phyloP scores from a whole-genome alignment of 2,888 invertebrate genomes.

The Allolobophora icterica region DNA sequence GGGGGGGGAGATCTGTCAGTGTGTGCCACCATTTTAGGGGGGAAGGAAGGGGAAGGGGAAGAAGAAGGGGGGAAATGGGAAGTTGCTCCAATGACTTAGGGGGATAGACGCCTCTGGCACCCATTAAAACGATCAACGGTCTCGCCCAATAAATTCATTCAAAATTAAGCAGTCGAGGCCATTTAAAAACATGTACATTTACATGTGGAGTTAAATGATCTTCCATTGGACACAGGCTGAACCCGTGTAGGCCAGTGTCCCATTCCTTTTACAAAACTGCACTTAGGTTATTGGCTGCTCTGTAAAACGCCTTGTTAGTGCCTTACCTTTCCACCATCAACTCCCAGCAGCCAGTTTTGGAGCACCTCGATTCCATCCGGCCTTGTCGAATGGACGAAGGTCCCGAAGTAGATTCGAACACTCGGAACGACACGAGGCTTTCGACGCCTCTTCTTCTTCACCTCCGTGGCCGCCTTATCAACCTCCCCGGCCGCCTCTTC shows the following conservation, averaged over 20 bases:
- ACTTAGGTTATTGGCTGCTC: neutral
- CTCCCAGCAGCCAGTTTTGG: constrained; percentile 32
- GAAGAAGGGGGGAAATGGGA: too few species aligned
- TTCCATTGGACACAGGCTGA: too few species aligned
- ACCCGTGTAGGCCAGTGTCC: neutral
- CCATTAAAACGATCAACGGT: too few species aligned
- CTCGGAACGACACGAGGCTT: constrained; percentile 9
- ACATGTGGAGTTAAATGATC: too few species aligned
- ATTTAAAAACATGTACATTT: too few species aligned
- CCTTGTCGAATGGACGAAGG: constrained; percentile 27
- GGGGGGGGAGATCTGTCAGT: too few species aligned
- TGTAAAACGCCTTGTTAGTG: neutral
- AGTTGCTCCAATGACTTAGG: too few species aligned
- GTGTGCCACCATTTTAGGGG: too few species aligned
- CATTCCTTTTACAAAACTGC: neutral
- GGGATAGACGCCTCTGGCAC: too few species aligned
- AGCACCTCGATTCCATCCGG: constrained; percentile 18
- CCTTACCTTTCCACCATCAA: constrained; percentile 32
- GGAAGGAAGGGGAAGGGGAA: too few species aligned
- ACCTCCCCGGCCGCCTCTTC: neutral
- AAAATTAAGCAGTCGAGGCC: too few species aligned
- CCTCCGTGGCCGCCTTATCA: neutral
- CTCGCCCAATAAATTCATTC: too few species aligned
- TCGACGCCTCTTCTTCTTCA: constrained; percentile 20
- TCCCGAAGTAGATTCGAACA: constrained; percentile 28